These are phyloP conservation scores for Spisula solida DNA, from an alignment of 2,888 invertebrate genomes.

Conservation along the genomic window DNA sequence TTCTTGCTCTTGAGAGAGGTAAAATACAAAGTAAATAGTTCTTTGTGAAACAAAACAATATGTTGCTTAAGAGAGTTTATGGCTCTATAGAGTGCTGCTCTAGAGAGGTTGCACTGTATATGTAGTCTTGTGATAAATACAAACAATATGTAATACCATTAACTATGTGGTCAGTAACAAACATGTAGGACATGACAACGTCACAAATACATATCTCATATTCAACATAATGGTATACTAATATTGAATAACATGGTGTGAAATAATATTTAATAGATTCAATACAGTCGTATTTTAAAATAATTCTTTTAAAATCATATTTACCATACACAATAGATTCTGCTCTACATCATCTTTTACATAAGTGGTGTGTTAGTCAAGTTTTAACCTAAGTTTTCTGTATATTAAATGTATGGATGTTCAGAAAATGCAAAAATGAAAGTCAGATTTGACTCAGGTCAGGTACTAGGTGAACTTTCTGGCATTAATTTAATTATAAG, in stretches of 20 bases:
- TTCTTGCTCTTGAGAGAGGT: too few species aligned
- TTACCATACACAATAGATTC: too few species aligned
- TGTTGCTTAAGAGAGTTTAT: too few species aligned
- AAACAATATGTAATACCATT: background rate
- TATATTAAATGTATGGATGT: background rate
- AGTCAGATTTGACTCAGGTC: background rate
- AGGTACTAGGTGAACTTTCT: background rate
- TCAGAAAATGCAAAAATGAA: background rate
- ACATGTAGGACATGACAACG: background rate
- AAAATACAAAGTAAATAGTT: too few species aligned
- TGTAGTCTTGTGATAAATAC: background rate
- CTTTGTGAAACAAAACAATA: too few species aligned
- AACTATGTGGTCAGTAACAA: constrained; percentile 13
- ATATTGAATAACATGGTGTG: background rate
- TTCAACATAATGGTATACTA: background rate
- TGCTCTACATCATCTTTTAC: too few species aligned
- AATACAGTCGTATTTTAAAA: too few species aligned
- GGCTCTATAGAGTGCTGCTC: too few species aligned
- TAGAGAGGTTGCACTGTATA: too few species aligned
- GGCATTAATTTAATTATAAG: background rate
- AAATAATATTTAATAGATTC: background rate
- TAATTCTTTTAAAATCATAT: too few species aligned
- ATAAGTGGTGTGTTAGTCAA: too few species aligned
- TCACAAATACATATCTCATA: background rate
- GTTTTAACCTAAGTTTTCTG: too few species aligned